phyloP scores from a whole-genome alignment of 2,888 invertebrate genomes.

The Cryptocephalus moraei region DNA sequence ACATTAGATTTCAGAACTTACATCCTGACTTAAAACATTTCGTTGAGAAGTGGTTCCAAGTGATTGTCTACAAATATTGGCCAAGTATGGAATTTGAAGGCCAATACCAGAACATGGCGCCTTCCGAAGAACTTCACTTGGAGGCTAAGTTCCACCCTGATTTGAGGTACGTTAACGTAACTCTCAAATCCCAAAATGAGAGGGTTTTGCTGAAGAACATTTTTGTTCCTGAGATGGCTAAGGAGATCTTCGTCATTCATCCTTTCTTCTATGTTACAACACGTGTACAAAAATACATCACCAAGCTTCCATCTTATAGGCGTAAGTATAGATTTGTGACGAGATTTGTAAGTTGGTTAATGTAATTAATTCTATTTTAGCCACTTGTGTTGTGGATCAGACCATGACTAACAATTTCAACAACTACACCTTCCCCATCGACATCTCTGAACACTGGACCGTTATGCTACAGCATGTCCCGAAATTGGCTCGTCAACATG shows the following conservation, averaged over 20 bases:
- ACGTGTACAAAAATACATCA: conserved; percentile 17
- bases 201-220: conserved; percentile 38
- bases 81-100: conserved; percentile 40
- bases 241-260: conserved; percentile 39
- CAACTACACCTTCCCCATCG: conserved; percentile 47
- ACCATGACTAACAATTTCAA: conserved; percentile 53
- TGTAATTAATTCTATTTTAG: conserved; percentile 38
- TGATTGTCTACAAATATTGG: conserved; percentile 35
- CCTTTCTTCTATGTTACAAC: conserved; percentile 34
- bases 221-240: conserved; percentile 33
- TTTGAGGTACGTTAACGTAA: conserved; percentile 39
- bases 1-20: conserved; percentile 45
- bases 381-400: conserved; percentile 51
- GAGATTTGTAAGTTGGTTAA: background rate
- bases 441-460: conserved; percentile 46
- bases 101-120: conserved; percentile 15
- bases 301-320: conserved; percentile 33
- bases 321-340: conserved; percentile 43
- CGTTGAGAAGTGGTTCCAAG: conserved; percentile 40
- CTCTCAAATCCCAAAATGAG: conserved; percentile 37
- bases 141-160: conserved; percentile 39
- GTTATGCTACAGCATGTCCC: conserved; percentile 46
- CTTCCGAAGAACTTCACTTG: conserved; percentile 38
- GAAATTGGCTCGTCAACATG: conserved; percentile 21
- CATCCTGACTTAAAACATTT: conserved; percentile 37